Evolutionary conservation across 2,797 vertebrate genomes (phyloP).

Genomic region (Meriones psammophilus): DNA sequence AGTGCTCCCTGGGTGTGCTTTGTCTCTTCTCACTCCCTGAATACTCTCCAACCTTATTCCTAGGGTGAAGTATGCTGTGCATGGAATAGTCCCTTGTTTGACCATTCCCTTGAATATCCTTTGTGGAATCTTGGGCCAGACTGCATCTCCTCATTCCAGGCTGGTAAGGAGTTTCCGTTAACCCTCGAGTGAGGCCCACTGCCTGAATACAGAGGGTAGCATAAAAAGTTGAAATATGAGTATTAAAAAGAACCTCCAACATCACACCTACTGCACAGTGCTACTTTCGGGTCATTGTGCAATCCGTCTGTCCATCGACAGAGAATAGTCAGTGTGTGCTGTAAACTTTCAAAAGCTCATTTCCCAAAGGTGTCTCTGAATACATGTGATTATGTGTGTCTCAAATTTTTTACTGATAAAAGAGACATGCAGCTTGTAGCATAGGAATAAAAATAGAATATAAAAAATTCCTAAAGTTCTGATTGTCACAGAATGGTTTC

Average conservation of each 20-base stretch:
- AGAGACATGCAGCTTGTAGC: not conserved
- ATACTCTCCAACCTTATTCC: not conserved
- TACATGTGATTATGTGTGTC: not conserved
- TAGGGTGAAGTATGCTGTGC: not conserved
- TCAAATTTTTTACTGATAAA: not conserved
- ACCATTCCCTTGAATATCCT: not conserved
- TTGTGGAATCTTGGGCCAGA: not conserved
- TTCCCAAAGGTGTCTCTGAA: not conserved
- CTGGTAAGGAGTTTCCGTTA: too few species aligned
- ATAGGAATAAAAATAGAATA: slow-evolving; percentile 19
- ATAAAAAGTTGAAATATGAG: not conserved
- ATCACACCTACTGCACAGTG: not conserved
- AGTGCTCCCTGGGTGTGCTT: not conserved
- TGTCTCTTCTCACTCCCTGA: not conserved
- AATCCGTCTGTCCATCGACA: slow-evolving; percentile 24
- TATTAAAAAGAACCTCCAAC: not conserved
- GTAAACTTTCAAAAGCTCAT: not conserved
- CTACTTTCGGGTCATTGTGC: not conserved
- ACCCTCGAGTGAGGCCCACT: not conserved
- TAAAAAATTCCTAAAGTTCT: not conserved
- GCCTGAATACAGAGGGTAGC: not conserved
- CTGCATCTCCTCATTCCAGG: not conserved
- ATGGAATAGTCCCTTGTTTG: not conserved
- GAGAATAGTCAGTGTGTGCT: not conserved
- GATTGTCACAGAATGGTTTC: not conserved